A percentile compares a stretch with the other conserved stretches of the same genome.
phyloP scores from a whole-genome alignment of 1,140 invertebrate species.

The Sinella curviseta region DNA sequence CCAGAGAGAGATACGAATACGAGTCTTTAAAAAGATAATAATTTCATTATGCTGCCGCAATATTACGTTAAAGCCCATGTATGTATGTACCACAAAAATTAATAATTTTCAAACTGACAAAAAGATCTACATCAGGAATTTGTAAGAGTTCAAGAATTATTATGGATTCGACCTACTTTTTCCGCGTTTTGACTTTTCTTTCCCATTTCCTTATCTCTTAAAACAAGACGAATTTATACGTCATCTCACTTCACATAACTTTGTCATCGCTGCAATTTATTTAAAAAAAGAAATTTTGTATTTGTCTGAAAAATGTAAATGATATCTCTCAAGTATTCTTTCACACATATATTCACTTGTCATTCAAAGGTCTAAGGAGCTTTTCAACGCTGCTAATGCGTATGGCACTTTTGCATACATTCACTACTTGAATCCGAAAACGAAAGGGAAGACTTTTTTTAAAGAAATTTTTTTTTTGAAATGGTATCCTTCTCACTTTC shows the following conservation, averaged over 20 bases:
- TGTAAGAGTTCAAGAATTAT: too few relatives aligned
- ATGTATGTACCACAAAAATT: too few relatives aligned
- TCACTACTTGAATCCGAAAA: neutral
- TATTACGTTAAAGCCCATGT: too few relatives aligned
- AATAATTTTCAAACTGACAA: too few relatives aligned
- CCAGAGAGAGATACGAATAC: neutral
- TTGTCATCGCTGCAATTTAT: too few relatives aligned
- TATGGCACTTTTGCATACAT: neutral
- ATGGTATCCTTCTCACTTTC: neutral
- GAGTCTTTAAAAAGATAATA: neutral
- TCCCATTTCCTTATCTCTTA: too few relatives aligned
- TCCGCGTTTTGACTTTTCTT: too few relatives aligned
- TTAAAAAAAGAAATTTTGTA: too few relatives aligned
- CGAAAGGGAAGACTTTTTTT: neutral
- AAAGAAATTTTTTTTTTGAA: neutral
- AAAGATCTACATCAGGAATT: too few relatives aligned
- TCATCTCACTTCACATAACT: too few relatives aligned
- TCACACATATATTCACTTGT: neutral
- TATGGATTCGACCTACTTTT: too few relatives aligned
- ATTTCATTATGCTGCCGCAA: neutral
- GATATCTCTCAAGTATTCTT: neutral
- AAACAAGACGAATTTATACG: too few relatives aligned
- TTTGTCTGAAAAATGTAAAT: neutral
- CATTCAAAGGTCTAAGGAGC: neutral
- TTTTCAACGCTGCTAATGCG: neutral